Conservation (phyloP, 2,888 invertebrate genomes). For the Coecobrya sp. region DNA sequence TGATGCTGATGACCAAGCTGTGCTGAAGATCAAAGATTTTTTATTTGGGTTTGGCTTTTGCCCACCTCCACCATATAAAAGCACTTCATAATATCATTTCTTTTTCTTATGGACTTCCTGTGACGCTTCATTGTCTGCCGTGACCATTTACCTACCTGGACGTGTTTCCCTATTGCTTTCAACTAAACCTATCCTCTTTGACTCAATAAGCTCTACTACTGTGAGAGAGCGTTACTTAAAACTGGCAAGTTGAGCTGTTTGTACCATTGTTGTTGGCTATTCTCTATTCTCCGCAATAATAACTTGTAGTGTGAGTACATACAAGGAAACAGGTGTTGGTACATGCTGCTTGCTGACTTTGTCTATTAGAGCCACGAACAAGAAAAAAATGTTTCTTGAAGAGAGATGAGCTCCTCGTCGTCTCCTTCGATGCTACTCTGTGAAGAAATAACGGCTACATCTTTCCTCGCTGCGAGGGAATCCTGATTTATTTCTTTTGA, state of each 20-base stretch:
- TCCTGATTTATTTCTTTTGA: slow-evolving; percentile 68
- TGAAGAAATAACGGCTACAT: slow-evolving; percentile 13
- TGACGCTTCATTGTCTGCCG: slow-evolving; percentile 80
- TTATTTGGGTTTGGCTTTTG: slow-evolving; percentile 75
- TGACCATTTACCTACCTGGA: slow-evolving; percentile 78
- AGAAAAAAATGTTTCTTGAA: background rate
- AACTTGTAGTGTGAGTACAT: slow-evolving; percentile 1
- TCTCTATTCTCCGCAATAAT: slow-evolving; percentile 12
- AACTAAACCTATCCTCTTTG: slow-evolving; percentile 31
- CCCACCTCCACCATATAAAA: slow-evolving; percentile 46
- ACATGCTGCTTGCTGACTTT: slow-evolving; percentile 49
- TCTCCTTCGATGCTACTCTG: too few species aligned
- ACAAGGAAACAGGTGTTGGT: slow-evolving; percentile 71
- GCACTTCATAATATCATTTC: slow-evolving; percentile 63
- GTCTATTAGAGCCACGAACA: background rate
- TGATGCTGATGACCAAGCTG: slow-evolving; percentile 64
- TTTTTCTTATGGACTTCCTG: slow-evolving; percentile 73
- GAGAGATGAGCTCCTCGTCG: slow-evolving; percentile 27
- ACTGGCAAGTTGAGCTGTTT: slow-evolving; percentile 31
- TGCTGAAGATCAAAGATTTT: slow-evolving; percentile 69
- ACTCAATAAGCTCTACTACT: slow-evolving; percentile 16
- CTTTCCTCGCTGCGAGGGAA: slow-evolving; percentile 58
- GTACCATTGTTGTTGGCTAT: slow-evolving; percentile 14
- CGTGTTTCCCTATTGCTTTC: slow-evolving; percentile 57
- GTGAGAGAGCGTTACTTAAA: background rate